Evolutionary conservation across 2,113 vertebrate genomes (phyloP).

Genomic region (Lagopus muta): DNA sequence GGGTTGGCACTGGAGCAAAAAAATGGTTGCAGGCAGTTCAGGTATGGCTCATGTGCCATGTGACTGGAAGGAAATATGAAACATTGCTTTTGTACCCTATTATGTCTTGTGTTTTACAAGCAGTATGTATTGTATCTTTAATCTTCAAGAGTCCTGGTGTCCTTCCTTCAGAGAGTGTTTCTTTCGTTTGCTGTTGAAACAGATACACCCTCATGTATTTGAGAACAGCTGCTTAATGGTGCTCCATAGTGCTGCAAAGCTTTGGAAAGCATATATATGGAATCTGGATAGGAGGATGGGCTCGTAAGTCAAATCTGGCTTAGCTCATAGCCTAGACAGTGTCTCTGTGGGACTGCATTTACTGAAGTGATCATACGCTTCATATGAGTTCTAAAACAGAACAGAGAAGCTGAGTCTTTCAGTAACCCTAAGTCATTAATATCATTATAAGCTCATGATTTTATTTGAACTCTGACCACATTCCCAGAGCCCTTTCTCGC

Average conservation of each 20-base stretch:
- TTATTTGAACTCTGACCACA: neutral
- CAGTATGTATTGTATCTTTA: neutral
- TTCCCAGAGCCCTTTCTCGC: neutral
- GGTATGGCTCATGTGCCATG: neutral
- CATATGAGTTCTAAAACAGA: neutral
- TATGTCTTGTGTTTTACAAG: neutral
- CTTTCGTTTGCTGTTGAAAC: conserved; percentile 4
- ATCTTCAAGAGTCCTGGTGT: neutral
- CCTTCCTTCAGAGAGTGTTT: neutral
- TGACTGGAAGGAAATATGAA: neutral
- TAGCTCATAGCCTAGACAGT: neutral
- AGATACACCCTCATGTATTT: conserved; percentile 17
- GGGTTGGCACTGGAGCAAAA: neutral
- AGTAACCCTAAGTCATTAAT: neutral
- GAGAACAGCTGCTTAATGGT: neutral
- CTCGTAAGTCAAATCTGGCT: conserved; percentile 20
- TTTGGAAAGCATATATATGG: neutral
- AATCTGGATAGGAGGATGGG: neutral
- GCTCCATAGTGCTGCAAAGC: neutral
- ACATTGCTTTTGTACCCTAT: rapidly evolving
- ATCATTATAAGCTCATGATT: neutral
- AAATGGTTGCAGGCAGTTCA: neutral
- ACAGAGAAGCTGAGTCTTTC: neutral
- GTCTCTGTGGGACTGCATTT: neutral
- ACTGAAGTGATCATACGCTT: neutral